A percentile compares a stretch with the other conserved stretches of the same genome.
phyloP scores from a whole-genome alignment of 2,113 vertebrate species.

The Echinops telfairi region DNA sequence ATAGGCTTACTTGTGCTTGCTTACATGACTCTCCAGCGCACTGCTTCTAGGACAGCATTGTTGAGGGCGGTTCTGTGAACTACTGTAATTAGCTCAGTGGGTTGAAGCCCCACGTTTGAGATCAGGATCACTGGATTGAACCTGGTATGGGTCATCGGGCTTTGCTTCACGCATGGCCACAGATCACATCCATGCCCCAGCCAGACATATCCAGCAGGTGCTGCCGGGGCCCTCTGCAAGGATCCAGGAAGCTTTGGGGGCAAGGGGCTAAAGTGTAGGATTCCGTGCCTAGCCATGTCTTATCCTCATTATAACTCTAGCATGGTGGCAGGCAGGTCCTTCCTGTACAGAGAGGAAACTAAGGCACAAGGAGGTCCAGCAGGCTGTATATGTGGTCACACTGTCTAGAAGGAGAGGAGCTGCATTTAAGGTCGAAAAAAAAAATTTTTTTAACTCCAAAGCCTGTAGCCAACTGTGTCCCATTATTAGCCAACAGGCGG shows the following conservation, averaged over 20 bases:
- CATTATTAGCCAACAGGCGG: conserved; percentile 77
- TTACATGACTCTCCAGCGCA: too few relatives aligned
- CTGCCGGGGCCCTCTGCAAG: conserved; percentile 41
- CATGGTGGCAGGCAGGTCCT: background rate
- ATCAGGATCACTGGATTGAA: conserved; percentile 79
- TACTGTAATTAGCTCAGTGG: conserved; percentile 75
- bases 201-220: conserved; percentile 53
- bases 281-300: background rate
- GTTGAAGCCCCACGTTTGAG: conserved; percentile 70
- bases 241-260: conserved; percentile 32
- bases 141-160: conserved; percentile 74
- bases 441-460: conserved; percentile 46
- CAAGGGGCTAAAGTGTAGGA: background rate
- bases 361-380: background rate
- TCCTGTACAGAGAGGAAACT: conserved; percentile 42
- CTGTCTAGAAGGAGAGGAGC: conserved; percentile 53
- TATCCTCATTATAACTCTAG: background rate
- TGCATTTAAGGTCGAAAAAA: conserved; percentile 60
- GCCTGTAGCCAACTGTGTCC: conserved; percentile 74
- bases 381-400: background rate
- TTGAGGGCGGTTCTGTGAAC: conserved; percentile 46
- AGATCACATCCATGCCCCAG: conserved; percentile 1
- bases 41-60: background rate
- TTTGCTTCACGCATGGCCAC: conserved; percentile 76
- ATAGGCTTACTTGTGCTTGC: too few relatives aligned